Conservation (phyloP, 2,888 invertebrate genomes). For the Mythimna lalbum region DNA sequence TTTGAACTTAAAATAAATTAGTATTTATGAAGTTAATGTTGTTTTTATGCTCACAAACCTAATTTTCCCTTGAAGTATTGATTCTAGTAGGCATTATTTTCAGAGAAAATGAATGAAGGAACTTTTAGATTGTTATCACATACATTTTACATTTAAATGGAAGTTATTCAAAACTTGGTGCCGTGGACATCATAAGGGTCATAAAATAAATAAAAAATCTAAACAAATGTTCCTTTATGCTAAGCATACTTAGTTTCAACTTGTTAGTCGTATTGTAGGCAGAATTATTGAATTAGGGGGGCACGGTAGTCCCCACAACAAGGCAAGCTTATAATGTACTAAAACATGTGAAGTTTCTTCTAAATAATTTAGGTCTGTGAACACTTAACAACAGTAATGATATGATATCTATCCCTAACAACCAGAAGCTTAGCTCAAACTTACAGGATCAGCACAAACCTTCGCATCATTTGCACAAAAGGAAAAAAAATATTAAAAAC, state of each 20-base stretch:
- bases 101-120: background rate
- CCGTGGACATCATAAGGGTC: too few relatives aligned
- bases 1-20: conserved; percentile 60
- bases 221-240: too few relatives aligned
- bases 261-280: too few relatives aligned
- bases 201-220: too few relatives aligned
- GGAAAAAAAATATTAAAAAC: conserved; percentile 69
- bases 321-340: background rate
- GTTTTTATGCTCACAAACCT: conserved; percentile 36
- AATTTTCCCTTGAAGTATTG: background rate
- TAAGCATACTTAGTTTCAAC: too few relatives aligned
- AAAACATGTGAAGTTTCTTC: background rate
- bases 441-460: conserved; percentile 57
- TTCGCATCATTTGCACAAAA: conserved; percentile 86
- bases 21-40: conserved; percentile 33
- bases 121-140: conserved; percentile 15
- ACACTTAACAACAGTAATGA: conserved; percentile 35
- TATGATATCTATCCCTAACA: conserved; percentile 44
- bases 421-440: conserved; percentile 39
- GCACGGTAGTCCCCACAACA: too few relatives aligned
- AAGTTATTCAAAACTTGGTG: background rate
- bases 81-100: background rate
- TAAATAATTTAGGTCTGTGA: conserved; percentile 35
- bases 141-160: conserved; percentile 25
- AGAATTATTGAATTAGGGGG: too few relatives aligned